phyloP scores from a whole-genome alignment of 2,888 invertebrate species.

The Parapristionchus giblindavisi region DNA sequence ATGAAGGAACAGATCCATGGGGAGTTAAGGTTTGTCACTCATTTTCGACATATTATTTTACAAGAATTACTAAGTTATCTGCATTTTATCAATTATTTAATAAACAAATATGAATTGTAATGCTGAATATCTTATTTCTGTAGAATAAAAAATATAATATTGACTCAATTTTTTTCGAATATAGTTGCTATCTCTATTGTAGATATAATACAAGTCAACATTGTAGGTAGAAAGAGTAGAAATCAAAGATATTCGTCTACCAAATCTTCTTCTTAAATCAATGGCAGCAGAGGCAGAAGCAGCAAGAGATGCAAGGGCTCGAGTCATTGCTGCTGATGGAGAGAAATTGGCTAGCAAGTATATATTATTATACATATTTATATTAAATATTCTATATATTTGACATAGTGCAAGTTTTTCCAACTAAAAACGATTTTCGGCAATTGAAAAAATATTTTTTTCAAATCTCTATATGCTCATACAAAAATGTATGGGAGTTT shows the following conservation, averaged over 20 bases:
- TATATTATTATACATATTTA: no score
- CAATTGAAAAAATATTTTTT: no score
- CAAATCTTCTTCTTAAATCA: slow-evolving; percentile 88
- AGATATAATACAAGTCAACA: no score
- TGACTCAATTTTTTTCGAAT: no score
- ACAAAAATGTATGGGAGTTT: no score
- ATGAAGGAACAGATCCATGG: slow-evolving; percentile 73
- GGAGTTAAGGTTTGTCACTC: slow-evolving; percentile 70
- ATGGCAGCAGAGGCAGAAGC: slow-evolving; percentile 97
- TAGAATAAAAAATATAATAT: no score
- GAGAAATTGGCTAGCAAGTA: slow-evolving; percentile 63
- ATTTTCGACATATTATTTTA: not conserved
- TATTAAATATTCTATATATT: no score
- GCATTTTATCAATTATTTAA: not conserved
- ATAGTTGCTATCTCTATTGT: no score
- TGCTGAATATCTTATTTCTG: not conserved
- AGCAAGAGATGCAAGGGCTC: slow-evolving; percentile 84
- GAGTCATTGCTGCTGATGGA: slow-evolving; percentile 67
- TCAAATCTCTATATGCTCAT: no score
- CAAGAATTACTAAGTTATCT: not conserved
- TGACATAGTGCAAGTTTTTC: no score
- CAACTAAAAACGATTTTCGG: no score
- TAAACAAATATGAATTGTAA: not conserved
- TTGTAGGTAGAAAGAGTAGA: slow-evolving; percentile 66
- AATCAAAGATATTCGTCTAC: slow-evolving; percentile 90